Evolutionary conservation across 1,140 invertebrate species (phyloP).

Genomic region (Anastrepha obliqua): DNA sequence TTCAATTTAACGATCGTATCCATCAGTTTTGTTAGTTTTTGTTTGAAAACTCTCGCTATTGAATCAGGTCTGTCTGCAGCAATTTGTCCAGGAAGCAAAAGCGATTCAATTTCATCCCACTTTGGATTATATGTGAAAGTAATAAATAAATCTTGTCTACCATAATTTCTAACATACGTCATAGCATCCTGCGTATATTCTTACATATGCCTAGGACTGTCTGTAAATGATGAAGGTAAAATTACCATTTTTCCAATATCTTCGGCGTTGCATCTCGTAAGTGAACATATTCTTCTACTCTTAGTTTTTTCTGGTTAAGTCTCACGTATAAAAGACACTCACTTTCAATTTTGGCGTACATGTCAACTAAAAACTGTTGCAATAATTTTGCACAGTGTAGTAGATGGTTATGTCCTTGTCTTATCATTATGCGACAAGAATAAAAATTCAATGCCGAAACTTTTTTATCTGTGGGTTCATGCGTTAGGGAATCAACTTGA

Average conservation of each 20-base stretch:
- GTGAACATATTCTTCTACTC: slow-evolving; percentile 75
- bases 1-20: too few species aligned
- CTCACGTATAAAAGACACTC: slow-evolving; percentile 59
- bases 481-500: slow-evolving; percentile 16
- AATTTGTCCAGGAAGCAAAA: background rate
- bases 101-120: background rate
- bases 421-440: background rate
- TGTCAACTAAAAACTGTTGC: slow-evolving; percentile 2
- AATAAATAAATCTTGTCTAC: background rate
- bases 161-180: background rate
- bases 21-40: slow-evolving; percentile 46
- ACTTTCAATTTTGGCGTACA: background rate
- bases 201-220: background rate
- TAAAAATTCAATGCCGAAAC: slow-evolving; percentile 1
- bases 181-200: background rate
- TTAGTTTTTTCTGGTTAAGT: slow-evolving; percentile 72
- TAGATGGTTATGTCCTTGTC: background rate
- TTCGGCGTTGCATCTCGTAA: slow-evolving; percentile 52
- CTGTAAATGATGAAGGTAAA: background rate
- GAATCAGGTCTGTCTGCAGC: slow-evolving; percentile 13
- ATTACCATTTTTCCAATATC: slow-evolving; percentile 1
- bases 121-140: slow-evolving; percentile 8
- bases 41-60: background rate
- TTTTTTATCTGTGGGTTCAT: background rate
- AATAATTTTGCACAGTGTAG: background rate